A percentile compares a stretch with the other conserved stretches of the same genome.
These are phyloP conservation scores for Asarcornis scutulata DNA, from an alignment of 2,113 vertebrate genomes.

Conservation along the genomic window DNA sequence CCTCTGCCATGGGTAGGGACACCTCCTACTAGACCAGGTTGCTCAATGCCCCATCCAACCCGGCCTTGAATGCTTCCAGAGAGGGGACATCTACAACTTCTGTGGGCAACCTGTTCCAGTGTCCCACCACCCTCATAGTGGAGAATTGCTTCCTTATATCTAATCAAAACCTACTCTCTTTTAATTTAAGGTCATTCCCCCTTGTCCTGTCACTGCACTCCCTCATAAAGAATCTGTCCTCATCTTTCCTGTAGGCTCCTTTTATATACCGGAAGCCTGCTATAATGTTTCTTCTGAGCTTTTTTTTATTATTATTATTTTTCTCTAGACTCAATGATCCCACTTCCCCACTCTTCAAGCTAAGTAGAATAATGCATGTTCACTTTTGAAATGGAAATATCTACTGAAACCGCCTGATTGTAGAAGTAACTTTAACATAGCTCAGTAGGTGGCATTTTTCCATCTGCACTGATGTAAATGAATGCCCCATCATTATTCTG, in stretches of 20 bases:
- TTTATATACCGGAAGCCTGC: neutral
- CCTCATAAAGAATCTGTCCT: neutral
- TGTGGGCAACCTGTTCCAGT: neutral
- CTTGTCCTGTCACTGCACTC: neutral
- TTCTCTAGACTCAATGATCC: neutral
- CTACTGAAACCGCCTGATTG: neutral
- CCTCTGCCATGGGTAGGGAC: neutral
- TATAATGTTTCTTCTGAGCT: neutral
- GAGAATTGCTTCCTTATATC: neutral
- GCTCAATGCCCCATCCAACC: neutral
- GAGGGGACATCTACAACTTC: neutral
- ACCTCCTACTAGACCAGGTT: neutral
- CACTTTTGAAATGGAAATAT: neutral
- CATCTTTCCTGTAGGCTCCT: neutral
- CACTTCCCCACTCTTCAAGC: neutral
- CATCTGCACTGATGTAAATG: neutral
- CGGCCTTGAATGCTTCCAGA: neutral
- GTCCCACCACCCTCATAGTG: neutral
- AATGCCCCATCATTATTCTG: too few species aligned
- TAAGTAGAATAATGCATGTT: rapidly evolving
- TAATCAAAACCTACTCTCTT: neutral
- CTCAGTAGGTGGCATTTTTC: neutral
- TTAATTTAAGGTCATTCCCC: neutral
- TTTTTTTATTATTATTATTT: neutral
- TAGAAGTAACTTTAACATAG: neutral